phyloP scores from a whole-genome alignment of 2,797 vertebrate species.

The Peromyscus eremicus region DNA sequence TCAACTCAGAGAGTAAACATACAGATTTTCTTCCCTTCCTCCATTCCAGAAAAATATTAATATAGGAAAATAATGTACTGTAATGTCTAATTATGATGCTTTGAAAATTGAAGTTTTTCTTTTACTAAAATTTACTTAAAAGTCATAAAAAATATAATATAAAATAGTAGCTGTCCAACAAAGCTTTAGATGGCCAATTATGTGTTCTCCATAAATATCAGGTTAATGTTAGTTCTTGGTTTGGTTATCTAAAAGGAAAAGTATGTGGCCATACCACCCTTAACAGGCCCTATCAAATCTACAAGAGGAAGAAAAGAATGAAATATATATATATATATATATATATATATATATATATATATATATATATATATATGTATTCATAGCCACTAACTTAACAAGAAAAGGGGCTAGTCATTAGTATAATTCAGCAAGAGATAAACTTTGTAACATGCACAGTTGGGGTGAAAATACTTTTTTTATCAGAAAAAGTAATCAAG shows the following conservation, averaged over 20 bases:
- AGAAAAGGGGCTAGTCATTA: not conserved
- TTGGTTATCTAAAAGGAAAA: not conserved
- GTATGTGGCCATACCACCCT: too few species aligned
- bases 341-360: too few species aligned
- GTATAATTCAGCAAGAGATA: not conserved
- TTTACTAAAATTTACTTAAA: slow-evolving; percentile 52
- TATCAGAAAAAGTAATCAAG: not conserved
- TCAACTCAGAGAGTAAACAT: not conserved
- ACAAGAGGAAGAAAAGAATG: not conserved
- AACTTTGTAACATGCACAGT: slow-evolving; percentile 12
- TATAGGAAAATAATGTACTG: not conserved
- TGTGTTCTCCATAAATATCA: not conserved
- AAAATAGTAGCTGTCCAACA: not conserved
- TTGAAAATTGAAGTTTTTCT: not conserved
- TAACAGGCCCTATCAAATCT: not conserved
- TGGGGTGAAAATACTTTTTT: slow-evolving; percentile 1
- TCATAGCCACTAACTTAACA: not conserved
- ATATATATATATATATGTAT: not conserved
- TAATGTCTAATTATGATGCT: not conserved
- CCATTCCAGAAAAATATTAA: not conserved
- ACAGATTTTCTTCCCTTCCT: slow-evolving; percentile 22
- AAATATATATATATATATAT: not conserved
- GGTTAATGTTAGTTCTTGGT: slow-evolving; percentile 20
- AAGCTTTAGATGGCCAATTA: not conserved
- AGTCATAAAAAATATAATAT: not conserved